phyloP scores from a whole-genome alignment of 2,797 vertebrate genomes.

The Oreortyx pictus region DNA sequence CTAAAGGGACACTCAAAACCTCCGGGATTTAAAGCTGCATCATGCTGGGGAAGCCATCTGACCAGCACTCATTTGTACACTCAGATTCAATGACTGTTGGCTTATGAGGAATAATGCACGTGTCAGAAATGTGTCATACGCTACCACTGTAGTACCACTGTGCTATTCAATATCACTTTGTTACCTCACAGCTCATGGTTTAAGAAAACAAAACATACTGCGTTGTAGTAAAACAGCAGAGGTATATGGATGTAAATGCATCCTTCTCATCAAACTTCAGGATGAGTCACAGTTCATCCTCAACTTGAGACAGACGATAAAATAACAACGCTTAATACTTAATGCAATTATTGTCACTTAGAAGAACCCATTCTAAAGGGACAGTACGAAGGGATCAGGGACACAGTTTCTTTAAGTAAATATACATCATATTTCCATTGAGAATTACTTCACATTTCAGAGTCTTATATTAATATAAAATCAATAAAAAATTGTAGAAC shows the following conservation, averaged over 20 bases:
- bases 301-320: background rate
- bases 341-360: background rate
- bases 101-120: background rate
- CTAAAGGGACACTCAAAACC: background rate
- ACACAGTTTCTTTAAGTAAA: constrained; percentile 1
- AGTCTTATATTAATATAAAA: background rate
- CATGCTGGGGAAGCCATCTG: background rate
- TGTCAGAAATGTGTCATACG: background rate
- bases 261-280: background rate
- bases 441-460: background rate
- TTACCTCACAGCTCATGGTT: background rate
- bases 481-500: background rate
- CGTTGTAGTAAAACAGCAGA: background rate
- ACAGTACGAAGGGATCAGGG: background rate
- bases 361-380: background rate
- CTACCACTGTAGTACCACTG: background rate
- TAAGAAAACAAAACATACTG: background rate
- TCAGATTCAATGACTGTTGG: background rate
- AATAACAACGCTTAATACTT: constrained; percentile 12
- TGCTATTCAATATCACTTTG: background rate
- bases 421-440: background rate
- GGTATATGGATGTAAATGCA: constrained; percentile 10
- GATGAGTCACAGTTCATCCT: background rate
- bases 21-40: background rate
- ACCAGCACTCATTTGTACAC: background rate